These are phyloP conservation scores for Ecliptopera silaceata DNA, from an alignment of 2,888 invertebrate genomes.

Conservation along the genomic window DNA sequence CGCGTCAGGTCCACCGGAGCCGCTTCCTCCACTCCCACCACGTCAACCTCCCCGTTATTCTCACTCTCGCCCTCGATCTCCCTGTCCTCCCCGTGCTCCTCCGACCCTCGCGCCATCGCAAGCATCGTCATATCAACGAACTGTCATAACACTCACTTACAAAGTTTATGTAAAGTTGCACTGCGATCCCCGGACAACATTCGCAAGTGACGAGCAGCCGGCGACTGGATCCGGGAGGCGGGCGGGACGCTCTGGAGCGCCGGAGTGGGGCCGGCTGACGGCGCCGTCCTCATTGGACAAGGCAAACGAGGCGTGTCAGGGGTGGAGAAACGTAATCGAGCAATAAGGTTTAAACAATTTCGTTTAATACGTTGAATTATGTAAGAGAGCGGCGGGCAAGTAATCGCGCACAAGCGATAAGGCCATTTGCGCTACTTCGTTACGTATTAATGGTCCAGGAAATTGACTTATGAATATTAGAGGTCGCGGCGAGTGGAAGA, in stretches of 20 bases:
- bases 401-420: conserved; percentile 83
- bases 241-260: conserved; percentile 46
- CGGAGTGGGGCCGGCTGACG: conserved; percentile 49
- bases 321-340: conserved; percentile 82
- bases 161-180: conserved; percentile 37
- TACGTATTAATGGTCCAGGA: conserved; percentile 83
- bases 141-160: conserved; percentile 44
- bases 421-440: conserved; percentile 83
- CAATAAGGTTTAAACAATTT: conserved; percentile 84
- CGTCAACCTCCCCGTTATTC: conserved; percentile 70
- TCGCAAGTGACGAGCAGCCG: conserved; percentile 55
- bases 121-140: conserved; percentile 81
- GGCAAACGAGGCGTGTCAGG: conserved; percentile 76
- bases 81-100: conserved; percentile 67
- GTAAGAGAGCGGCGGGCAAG: conserved; percentile 82
- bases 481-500: conserved; percentile 74
- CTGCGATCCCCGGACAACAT: conserved; percentile 56
- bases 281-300: conserved; percentile 67
- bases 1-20: conserved; percentile 76
- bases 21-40: conserved; percentile 77
- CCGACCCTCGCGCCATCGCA: conserved; percentile 78
- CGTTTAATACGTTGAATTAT: conserved; percentile 84
- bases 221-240: conserved; percentile 53
- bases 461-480: conserved; percentile 84
- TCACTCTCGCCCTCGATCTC: conserved; percentile 67